Base-by-base conservation (phyloP, 1,140 invertebrate genomes). In the Teleopsis dalmanni region DNA sequence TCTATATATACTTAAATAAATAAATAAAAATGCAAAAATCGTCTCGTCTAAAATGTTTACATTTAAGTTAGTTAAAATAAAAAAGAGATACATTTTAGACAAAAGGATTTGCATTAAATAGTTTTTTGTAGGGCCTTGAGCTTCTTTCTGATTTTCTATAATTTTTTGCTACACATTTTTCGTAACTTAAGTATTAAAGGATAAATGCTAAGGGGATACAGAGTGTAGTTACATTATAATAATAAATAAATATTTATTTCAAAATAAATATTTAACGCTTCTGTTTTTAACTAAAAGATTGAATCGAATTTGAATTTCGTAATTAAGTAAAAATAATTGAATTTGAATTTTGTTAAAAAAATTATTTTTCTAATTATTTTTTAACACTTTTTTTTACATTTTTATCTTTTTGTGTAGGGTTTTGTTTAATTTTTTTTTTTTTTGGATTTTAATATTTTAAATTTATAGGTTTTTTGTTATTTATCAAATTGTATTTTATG, bases 71-170 rank as follows among this genome's bases (percentile, higher is more conserved):
- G 29, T 29, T 22, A 42, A 26, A 37, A 18, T n/a, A 38, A 16
- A 22, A 53, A 62, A 55, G 48, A 59, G 54, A 53, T 58, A 53
- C 40, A 67, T 67, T 66, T 67, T 67, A 67, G 65, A 59, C 62
- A 67, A 67, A 65, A 67, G 55, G 65, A 67, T 67, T 67, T 58
- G 64, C 64, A 67, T 67, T 67, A 59, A 34, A 18, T 21, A 47
- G 25, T 38, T 49, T 48, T 35, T 35, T n/a, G n/a, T 19, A 18
- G 13, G 13, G 6, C 14, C 36, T 35, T 37, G 21, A 21, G 41
- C 41, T 18, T 10, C 41, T 22, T 22, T 23, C 33, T 22, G 33
- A 22, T 11, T 46, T 21, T 31, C n/a, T 64, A 57, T 65, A 59
- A 50, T 57, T 57, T 65, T 54, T 53, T 52, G 53, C 48, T 19